Base-by-base conservation (phyloP, 2,888 invertebrate species). In the Camponotus fellah region DNA sequence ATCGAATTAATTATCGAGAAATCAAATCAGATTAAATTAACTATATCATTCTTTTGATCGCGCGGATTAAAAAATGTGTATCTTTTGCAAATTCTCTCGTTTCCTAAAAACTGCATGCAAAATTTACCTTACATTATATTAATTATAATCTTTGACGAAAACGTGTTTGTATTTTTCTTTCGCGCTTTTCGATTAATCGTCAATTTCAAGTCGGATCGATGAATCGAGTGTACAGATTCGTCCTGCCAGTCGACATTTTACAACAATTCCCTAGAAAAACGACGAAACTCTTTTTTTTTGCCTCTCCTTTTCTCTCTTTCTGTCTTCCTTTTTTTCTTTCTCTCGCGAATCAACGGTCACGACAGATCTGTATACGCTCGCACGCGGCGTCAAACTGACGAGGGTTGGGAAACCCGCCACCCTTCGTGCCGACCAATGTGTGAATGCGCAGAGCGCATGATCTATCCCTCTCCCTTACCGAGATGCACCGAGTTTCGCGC, bases 301-400 rank as follows among this genome's bases (percentile, higher is more conserved):
- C 2, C 14, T 17, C 14, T 49, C 37, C 40, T 9, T 49, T 12
- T 69, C 32, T 71, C 37, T 37, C 3, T 37, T 8, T 62, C 17
- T 43, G 14, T 40, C 6, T 37, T 21, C 9, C 17, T 37, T 9
- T 17, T 9, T 32, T 10, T 53, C 0, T 72, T 32, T 26, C 66
- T 65, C 43, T 56, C 77, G 56, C 71, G 71, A 79, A 58, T 32
- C 56, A 43, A 34, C 74, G 79, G 46, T 74, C 79, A 46, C 79
- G 75, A 74, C 40, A 34, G 75, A 60, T 72, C 79, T 72, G 46
- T 74, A 46, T 72, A 89, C 91, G 92, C 91, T 91, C 93, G 93
- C 93, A 94, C 94, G 94, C 94, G 93, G 92, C 93, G 92, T 91
- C 89, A 92, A 92, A 94, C 94, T 94, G 91, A 90, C 92, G 92